Evolutionary conservation across 2,888 invertebrate genomes (phyloP).

Genomic region (Torymus texanus): DNA sequence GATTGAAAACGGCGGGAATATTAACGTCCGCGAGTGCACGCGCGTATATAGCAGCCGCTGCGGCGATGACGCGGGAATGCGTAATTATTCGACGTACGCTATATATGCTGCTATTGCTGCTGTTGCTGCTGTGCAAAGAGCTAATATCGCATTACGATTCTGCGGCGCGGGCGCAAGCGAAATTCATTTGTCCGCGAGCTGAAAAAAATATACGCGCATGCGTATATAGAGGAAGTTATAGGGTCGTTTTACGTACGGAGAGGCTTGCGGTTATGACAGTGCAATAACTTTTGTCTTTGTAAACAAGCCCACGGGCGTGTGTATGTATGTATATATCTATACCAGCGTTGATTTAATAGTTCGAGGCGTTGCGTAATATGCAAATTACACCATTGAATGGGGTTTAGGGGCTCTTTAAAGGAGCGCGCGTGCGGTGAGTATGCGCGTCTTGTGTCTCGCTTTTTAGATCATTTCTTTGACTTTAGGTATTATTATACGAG

Average conservation of each 20-base stretch:
- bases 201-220: neutral
- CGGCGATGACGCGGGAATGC: slow-evolving; percentile 18
- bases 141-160: slow-evolving; percentile 37
- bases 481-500: no score
- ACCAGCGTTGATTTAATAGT: neutral
- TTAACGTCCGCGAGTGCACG: slow-evolving; percentile 30
- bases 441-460: no score
- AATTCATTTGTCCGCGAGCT: slow-evolving; percentile 12
- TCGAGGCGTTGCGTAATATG: no score
- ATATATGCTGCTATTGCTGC: no score
- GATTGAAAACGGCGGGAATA: slow-evolving; percentile 31
- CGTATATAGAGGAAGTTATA: neutral
- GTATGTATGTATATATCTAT: neutral
- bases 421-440: no score
- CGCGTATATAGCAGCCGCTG: no score
- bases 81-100: slow-evolving; percentile 30
- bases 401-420: no score
- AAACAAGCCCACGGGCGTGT: neutral
- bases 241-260: neutral
- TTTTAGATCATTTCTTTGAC: no score
- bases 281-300: neutral
- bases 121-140: neutral
- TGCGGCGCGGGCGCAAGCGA: neutral
- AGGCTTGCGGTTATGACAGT: no score
- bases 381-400: no score